A percentile compares a stretch with the other conserved stretches of the same genome.
These are phyloP conservation scores for Caloenas nicobarica DNA, from an alignment of 2,113 vertebrate species.

Conservation along the genomic window DNA sequence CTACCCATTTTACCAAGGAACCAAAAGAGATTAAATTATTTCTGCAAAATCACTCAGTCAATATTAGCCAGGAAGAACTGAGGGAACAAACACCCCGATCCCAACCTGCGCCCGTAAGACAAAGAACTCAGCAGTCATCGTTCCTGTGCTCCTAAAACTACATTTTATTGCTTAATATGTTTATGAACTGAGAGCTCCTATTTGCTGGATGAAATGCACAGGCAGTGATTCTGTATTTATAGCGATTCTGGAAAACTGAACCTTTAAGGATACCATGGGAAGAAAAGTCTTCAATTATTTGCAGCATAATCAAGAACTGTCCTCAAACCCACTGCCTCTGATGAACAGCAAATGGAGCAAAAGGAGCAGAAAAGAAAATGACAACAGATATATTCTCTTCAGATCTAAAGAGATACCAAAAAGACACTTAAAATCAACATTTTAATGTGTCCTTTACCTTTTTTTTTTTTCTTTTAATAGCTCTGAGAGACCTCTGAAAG, in stretches of 20 bases:
- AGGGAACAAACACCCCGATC: neutral
- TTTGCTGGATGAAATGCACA: neutral
- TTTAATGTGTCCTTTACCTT: neutral
- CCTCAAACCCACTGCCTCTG: neutral
- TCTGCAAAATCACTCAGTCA: neutral
- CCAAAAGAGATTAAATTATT: neutral
- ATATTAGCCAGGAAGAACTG: neutral
- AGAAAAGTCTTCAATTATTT: neutral
- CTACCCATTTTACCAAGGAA: neutral
- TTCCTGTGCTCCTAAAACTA: neutral
- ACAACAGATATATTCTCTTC: neutral
- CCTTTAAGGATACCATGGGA: neutral
- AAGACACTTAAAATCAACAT: slow-evolving; percentile 21
- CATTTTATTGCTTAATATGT: rapidly evolving
- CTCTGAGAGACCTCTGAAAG: neutral
- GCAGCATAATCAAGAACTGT: neutral
- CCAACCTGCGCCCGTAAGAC: neutral
- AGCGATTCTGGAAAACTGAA: neutral
- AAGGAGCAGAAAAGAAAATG: neutral
- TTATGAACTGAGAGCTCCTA: neutral
- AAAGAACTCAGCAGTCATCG: neutral
- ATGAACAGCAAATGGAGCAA: neutral
- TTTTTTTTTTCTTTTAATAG: neutral
- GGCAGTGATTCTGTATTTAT: neutral
- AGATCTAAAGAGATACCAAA: neutral